Base-by-base conservation (phyloP, 2,797 vertebrate species). In the Paedocypris micromegethes region DNA sequence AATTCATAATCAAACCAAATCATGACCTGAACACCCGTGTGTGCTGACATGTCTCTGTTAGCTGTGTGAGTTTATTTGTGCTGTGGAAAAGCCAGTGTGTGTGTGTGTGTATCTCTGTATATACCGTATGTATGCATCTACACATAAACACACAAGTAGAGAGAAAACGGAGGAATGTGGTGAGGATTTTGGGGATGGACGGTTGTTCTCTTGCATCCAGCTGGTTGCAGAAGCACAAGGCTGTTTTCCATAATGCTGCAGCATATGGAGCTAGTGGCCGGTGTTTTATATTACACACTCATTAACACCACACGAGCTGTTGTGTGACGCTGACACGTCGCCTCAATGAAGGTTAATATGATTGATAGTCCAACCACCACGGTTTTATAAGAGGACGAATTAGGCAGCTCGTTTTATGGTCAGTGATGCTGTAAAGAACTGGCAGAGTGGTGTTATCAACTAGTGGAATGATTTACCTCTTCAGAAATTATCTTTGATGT, bases 261-360 rank as follows among this genome's bases (percentile, higher is more conserved):
- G 80, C 86, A 85, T 83, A 83, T 85, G 83, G 86, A 83, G 78
- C 82, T 74, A 78, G 78, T 84, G 83, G 86, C 84, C 84, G 86
- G 84, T 88, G 85, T 84, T 87, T 88, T 88, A 86, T 86, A 89
- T 90, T 86, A 86, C 79, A 88, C 78, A 88, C 85, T 88, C 84
- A 90, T 89, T 87, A 90, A 76, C 77, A 79, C 66, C 74, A 60
- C 70, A 78, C 76, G 77, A 74, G 72, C 38, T 64, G 68, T 70
- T 74, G 76, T 78, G 77, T 78, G 72, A 55, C 38, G 70, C 58
- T 77, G 78, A 78, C 74, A 68, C 9, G 23, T 52, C 54, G 45
- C 62, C 69, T 70, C 72, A 67, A 51, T 70, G 77, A 74, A 76
- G 74, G 74, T 76, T 78, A 74, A 60, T 66, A 76, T 78, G 77